Conservation (phyloP, 2,797 vertebrate species). For the Smutsia gigantea region DNA sequence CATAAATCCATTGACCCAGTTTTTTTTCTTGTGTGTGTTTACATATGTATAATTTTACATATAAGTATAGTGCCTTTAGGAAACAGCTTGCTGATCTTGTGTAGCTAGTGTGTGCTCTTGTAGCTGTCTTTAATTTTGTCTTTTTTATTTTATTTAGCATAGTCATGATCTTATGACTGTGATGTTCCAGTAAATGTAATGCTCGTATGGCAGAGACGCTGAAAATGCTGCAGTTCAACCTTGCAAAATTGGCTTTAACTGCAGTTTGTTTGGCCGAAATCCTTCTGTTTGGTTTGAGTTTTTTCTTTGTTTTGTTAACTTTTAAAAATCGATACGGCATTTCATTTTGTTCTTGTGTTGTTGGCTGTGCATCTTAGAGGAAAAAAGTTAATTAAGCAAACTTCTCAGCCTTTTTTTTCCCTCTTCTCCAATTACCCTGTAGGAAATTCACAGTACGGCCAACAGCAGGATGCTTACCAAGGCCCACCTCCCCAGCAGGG, state of each 20-base stretch:
- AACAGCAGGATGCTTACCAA: slow-evolving; percentile 98
- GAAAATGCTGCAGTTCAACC: slow-evolving; percentile 89
- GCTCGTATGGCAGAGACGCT: slow-evolving; percentile 90
- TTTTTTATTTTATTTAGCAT: slow-evolving; percentile 88
- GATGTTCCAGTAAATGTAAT: slow-evolving; percentile 88
- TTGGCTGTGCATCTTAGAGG: slow-evolving; percentile 88
- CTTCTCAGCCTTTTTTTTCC: slow-evolving; percentile 77
- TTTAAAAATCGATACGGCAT: slow-evolving; percentile 85
- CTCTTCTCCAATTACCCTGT: slow-evolving; percentile 84
- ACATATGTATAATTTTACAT: slow-evolving; percentile 81
- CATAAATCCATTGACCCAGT: slow-evolving; percentile 83
- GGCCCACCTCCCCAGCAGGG: slow-evolving; percentile 97
- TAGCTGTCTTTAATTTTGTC: slow-evolving; percentile 91
- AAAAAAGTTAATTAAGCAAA: slow-evolving; percentile 42
- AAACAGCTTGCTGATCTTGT: slow-evolving; percentile 92
- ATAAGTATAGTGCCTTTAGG: slow-evolving; percentile 86
- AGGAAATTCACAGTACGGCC: slow-evolving; percentile 97
- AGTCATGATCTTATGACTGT: slow-evolving; percentile 89
- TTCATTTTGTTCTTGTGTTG: slow-evolving; percentile 88
- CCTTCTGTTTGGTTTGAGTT: slow-evolving; percentile 89
- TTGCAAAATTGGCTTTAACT: slow-evolving; percentile 89
- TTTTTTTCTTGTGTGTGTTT: slow-evolving; percentile 83
- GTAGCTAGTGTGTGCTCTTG: slow-evolving; percentile 91
- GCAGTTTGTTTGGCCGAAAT: slow-evolving; percentile 90
- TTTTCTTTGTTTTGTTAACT: slow-evolving; percentile 88